phyloP scores from a whole-genome alignment of 2,797 vertebrate genomes.

The Centroberyx gerrardi region DNA sequence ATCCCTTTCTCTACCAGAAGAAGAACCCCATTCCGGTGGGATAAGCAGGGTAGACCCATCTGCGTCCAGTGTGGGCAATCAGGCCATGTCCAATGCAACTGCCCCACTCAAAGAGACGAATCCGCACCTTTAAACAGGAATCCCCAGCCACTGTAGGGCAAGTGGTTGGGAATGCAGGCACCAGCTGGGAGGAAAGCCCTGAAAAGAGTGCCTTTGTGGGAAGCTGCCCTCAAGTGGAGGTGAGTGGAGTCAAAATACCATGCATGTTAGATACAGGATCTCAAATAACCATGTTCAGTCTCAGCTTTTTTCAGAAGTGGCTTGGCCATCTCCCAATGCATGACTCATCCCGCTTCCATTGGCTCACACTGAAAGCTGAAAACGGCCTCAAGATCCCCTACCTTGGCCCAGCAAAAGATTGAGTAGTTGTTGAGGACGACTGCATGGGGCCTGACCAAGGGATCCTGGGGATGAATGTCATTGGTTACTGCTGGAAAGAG shows the following conservation, averaged over 20 bases:
- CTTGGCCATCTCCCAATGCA: not conserved
- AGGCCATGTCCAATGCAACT: conserved; percentile 3
- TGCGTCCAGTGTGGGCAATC: not conserved
- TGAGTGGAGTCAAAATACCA: not conserved
- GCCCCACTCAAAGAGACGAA: not conserved
- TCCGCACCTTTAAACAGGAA: not conserved
- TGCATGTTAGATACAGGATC: conserved; percentile 6
- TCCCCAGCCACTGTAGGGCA: not conserved
- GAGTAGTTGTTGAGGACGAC: conserved; percentile 16
- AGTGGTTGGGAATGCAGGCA: not conserved
- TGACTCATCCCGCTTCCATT: not conserved
- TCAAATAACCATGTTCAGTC: conserved; percentile 6
- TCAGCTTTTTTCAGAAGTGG: conserved; percentile 6
- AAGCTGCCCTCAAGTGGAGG: conserved; percentile 6
- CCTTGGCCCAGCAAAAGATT: not conserved
- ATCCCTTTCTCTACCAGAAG: not conserved
- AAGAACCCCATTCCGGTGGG: not conserved
- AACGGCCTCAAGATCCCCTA: conserved; percentile 15
- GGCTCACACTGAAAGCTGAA: conserved; percentile 5
- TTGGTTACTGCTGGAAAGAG: no score
- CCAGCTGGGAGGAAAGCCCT: not conserved
- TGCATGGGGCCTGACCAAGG: not conserved
- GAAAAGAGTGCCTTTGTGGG: conserved; percentile 1
- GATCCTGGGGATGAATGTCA: conserved; percentile 5
- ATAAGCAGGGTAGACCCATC: not conserved